These are phyloP conservation scores for Xenops minutus DNA, from an alignment of 2,797 vertebrate genomes.

Conservation along the genomic window DNA sequence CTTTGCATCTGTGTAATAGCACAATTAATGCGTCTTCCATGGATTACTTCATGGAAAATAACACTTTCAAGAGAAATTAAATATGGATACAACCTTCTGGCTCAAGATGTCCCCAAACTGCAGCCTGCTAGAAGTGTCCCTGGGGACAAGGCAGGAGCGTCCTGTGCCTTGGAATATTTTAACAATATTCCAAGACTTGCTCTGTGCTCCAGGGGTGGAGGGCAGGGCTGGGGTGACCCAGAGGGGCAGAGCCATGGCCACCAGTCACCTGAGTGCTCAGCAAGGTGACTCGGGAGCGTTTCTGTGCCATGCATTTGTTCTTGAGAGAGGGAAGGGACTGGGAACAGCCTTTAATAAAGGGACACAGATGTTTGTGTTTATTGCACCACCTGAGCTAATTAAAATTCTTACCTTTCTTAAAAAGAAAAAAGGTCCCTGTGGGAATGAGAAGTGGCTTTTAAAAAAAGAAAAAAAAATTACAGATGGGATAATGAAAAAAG, in stretches of 20 bases:
- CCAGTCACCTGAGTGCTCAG: neutral
- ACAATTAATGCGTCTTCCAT: neutral
- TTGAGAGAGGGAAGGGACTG: neutral
- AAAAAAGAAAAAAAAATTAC: neutral
- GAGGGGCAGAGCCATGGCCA: neutral
- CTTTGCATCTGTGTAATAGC: neutral
- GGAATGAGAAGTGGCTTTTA: constrained; percentile 26
- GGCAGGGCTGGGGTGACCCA: neutral
- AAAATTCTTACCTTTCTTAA: constrained; percentile 54
- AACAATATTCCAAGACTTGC: neutral
- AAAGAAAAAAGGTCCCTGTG: neutral
- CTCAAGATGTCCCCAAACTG: constrained; percentile 25
- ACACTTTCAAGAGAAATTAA: constrained; percentile 30
- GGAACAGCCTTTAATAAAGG: constrained; percentile 48
- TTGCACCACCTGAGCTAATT: constrained; percentile 65
- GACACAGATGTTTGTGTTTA: constrained; percentile 64
- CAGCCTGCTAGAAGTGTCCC: neutral
- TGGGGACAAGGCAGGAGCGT: neutral
- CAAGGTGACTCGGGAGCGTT: neutral
- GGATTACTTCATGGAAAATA: constrained; percentile 4
- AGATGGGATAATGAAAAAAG: constrained; percentile 1
- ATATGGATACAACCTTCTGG: constrained; percentile 37
- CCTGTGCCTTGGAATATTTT: neutral
- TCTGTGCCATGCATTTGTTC: neutral
- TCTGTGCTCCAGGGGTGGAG: fast-evolving